phyloP scores from a whole-genome alignment of 2,113 vertebrate genomes.

The Electrona antarctica region DNA sequence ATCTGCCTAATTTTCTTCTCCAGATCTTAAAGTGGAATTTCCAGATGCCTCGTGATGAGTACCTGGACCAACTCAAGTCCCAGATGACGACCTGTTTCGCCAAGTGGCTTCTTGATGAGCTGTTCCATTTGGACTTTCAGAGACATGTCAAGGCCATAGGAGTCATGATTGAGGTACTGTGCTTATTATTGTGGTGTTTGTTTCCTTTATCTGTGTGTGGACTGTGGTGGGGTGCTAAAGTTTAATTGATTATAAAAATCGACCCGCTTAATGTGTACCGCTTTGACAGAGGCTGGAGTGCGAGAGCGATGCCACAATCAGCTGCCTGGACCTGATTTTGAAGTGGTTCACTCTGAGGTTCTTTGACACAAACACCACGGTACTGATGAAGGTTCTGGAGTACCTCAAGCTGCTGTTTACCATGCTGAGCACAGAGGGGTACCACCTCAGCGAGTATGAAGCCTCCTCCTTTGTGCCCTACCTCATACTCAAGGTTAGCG shows the following conservation, averaged over 20 bases:
- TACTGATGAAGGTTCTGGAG: slow-evolving; percentile 95
- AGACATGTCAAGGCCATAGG: slow-evolving; percentile 93
- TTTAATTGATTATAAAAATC: too few species aligned
- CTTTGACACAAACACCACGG: slow-evolving; percentile 98
- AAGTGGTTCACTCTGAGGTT: slow-evolving; percentile 97
- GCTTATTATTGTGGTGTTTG: too few species aligned
- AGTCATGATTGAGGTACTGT: slow-evolving; percentile 91
- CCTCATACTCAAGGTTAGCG: slow-evolving; percentile 90
- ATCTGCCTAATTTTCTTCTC: slow-evolving; percentile 26
- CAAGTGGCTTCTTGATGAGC: slow-evolving; percentile 95
- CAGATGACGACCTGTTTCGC: slow-evolving; percentile 95
- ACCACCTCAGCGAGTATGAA: slow-evolving; percentile 95
- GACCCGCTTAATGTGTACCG: neutral
- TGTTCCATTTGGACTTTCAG: slow-evolving; percentile 97
- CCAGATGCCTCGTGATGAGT: slow-evolving; percentile 93
- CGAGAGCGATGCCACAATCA: slow-evolving; percentile 91
- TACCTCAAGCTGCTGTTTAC: slow-evolving; percentile 94
- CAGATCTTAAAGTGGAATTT: slow-evolving; percentile 99
- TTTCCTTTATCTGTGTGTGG: neutral
- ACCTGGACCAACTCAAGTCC: slow-evolving; percentile 93
- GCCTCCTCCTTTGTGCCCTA: slow-evolving; percentile 95
- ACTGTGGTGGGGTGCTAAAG: neutral
- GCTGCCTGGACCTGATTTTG: slow-evolving; percentile 93
- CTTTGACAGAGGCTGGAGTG: slow-evolving; percentile 86
- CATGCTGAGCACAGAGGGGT: slow-evolving; percentile 88